Evolutionary conservation across 2,797 vertebrate genomes (phyloP).

Genomic region (Hippocampus kuda): DNA sequence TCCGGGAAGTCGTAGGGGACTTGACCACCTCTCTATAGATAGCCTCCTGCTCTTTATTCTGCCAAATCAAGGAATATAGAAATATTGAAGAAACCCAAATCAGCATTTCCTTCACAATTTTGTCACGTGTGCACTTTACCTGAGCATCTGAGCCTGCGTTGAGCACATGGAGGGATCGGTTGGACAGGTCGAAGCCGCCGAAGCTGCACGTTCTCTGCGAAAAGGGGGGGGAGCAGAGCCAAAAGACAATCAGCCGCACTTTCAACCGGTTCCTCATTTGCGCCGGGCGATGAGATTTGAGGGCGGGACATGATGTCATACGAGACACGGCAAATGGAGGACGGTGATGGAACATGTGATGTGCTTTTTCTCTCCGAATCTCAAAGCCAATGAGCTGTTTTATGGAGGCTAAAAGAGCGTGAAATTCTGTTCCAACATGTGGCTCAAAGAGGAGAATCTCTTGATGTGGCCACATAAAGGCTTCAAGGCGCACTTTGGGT

Average conservation of each 20-base stretch:
- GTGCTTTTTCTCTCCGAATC: slow-evolving; percentile 28
- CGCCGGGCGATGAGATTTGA: slow-evolving; percentile 52
- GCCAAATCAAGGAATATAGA: slow-evolving; percentile 9
- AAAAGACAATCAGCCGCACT: slow-evolving; percentile 39
- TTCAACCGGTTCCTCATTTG: slow-evolving; percentile 14
- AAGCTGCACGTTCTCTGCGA: slow-evolving; percentile 95
- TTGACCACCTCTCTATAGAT: slow-evolving; percentile 91
- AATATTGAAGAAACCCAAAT: neutral
- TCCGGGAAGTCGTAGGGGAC: slow-evolving; percentile 87
- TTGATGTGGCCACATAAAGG: slow-evolving; percentile 29
- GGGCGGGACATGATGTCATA: slow-evolving; percentile 43
- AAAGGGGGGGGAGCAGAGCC: slow-evolving; percentile 16
- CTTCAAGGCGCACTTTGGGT: neutral
- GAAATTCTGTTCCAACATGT: neutral
- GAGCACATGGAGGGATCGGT: slow-evolving; percentile 86
- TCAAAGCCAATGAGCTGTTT: slow-evolving; percentile 26
- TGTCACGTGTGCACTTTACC: slow-evolving; percentile 65
- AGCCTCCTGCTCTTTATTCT: slow-evolving; percentile 87
- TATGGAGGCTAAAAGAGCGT: neutral
- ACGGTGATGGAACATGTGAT: slow-evolving; percentile 46
- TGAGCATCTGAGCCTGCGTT: slow-evolving; percentile 69
- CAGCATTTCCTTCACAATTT: neutral
- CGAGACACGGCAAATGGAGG: slow-evolving; percentile 43
- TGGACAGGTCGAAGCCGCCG: slow-evolving; percentile 94
- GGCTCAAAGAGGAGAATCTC: neutral